Conservation (phyloP, 2,113 vertebrate genomes). For the Phocoena phocoena region DNA sequence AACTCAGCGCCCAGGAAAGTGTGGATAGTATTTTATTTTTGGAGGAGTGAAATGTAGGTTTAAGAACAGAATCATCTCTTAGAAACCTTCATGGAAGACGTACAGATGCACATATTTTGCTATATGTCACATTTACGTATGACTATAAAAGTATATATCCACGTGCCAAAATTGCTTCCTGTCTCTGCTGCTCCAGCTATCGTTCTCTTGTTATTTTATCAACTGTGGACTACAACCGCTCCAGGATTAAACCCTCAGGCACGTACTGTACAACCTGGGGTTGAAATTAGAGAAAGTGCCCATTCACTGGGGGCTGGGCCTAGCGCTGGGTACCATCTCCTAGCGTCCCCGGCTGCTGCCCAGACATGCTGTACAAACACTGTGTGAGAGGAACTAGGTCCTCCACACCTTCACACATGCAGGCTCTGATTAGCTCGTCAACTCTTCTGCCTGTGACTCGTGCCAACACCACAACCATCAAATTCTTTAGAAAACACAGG, state of each 20-base stretch:
- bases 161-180: neutral
- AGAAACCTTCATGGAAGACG: neutral
- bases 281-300: neutral
- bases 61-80: neutral
- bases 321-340: neutral
- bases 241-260: neutral
- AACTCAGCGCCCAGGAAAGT: neutral
- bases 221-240: neutral
- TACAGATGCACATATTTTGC: neutral
- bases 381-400: fast-evolving
- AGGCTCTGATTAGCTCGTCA: neutral
- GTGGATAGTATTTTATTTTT: neutral
- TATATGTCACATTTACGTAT: neutral
- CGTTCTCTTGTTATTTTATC: neutral
- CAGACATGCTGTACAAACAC: neutral
- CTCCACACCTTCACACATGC: neutral
- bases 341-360: neutral
- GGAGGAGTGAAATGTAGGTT: neutral
- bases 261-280: neutral
- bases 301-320: fast-evolving
- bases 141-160: neutral
- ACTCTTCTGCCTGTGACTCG: neutral
- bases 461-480: neutral
- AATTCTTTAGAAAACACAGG: conserved; percentile 5
- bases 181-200: neutral